Base-by-base conservation (phyloP, 1,140 invertebrate species). In the Dinothrombium tinctorium region DNA sequence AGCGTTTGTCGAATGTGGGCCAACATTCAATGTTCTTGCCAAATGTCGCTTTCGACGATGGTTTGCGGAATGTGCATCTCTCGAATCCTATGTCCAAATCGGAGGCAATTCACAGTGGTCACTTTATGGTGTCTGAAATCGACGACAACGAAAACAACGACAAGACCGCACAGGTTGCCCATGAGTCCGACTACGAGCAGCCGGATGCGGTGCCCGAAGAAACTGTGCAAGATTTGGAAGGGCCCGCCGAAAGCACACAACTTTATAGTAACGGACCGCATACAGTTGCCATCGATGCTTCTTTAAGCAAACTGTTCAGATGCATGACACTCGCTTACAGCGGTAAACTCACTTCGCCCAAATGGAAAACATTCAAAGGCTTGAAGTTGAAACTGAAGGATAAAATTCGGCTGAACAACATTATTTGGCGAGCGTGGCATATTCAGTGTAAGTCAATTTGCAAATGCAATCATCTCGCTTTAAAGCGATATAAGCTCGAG, bases 361-460 rank as follows among this genome's bases (percentile, higher is more conserved):
- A 94, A 72, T 99, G 92, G 92, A 98, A 98, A 64, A 72, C 83
- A 53, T 99, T 98, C 67, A 89, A 94, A 68, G 92, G 92, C 40
- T 75, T 98, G 49, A 76, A 87, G 52, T 62, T 99, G 40, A 69
- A 81, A 51, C 87, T 87, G 74, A 96, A 95, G 59, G 87, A 96
- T 63, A 92, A 96, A 65, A 95, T 99, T 51, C 72, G 92, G 50
- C 64, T 99, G 42, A 99, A 99, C 68, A 99, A 99, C 61, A 84
- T 98, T 42, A 99, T 99, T 53, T 99, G 92, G 92, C 71, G 92
- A 57, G 95, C 90, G 59, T 99, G 92, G 87, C 87, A 95, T 61
- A 87, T 98, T 80, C 92, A 99, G 63, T 99, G 87, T 94, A 67
- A 78, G 76, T 73, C 19, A 21, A 47, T 23, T 42, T 45, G 7